Evolutionary conservation across 2,888 invertebrate species (phyloP).

Genomic region (Alcis repandata): DNA sequence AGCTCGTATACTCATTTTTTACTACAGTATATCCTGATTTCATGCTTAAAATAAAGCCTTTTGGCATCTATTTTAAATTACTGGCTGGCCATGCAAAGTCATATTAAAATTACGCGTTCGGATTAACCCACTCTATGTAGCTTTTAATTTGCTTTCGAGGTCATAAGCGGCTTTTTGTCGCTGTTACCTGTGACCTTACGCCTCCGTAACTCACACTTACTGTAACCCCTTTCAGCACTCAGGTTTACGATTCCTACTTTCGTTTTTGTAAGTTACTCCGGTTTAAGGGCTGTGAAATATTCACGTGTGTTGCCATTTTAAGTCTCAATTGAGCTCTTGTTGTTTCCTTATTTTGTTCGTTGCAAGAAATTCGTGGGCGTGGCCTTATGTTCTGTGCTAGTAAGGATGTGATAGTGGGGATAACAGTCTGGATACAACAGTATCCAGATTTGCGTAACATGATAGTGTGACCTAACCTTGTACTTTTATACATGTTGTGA

Average conservation of each 20-base stretch:
- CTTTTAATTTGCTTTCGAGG: not conserved
- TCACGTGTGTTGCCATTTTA: slow-evolving; percentile 42
- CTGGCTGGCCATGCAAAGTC: no score
- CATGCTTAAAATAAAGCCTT: no score
- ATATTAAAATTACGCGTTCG: no score
- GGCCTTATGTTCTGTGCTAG: not conserved
- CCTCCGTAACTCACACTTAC: slow-evolving; percentile 17
- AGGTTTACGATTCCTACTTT: slow-evolving; percentile 44
- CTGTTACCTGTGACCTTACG: slow-evolving; percentile 21
- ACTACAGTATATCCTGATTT: no score
- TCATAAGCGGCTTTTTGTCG: slow-evolving; percentile 9
- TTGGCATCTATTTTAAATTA: no score
- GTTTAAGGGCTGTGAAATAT: slow-evolving; percentile 45
- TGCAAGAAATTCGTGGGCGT: not conserved
- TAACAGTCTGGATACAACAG: no score
- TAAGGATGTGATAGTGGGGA: not conserved
- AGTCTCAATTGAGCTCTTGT: slow-evolving; percentile 36
- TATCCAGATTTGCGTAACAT: not conserved
- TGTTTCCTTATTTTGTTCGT: slow-evolving; percentile 25
- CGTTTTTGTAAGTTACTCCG: slow-evolving; percentile 44
- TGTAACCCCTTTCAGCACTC: slow-evolving; percentile 44
- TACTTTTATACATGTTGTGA: no score
- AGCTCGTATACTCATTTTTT: no score
- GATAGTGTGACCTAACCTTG: no score
- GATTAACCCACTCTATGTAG: no score